Evolutionary conservation across 2,113 vertebrate genomes (phyloP).

Genomic region (Brachionichthys hirsutus): DNA sequence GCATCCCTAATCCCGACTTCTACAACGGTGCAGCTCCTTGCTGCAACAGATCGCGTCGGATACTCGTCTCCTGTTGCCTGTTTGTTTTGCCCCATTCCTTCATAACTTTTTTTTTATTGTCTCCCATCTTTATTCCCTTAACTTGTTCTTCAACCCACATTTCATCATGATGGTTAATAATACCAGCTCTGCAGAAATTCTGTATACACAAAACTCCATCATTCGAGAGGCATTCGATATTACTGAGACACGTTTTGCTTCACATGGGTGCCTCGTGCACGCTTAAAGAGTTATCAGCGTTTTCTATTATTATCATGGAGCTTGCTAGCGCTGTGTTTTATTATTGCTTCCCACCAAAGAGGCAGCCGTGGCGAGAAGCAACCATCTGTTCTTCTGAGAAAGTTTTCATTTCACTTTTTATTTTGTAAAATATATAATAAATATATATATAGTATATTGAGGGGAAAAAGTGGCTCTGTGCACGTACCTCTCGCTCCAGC

Average conservation of each 20-base stretch:
- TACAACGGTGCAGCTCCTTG: no score
- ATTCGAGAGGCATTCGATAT: not conserved
- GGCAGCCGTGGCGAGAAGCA: not conserved
- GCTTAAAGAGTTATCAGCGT: not conserved
- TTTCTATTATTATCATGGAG: slow-evolving; percentile 8
- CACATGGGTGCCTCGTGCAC: not conserved
- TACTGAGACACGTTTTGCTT: not conserved
- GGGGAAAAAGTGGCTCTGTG: no score
- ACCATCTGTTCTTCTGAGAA: no score
- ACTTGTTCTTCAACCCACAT: not conserved
- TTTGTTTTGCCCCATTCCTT: not conserved
- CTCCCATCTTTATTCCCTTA: slow-evolving; percentile 20
- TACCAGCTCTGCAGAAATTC: slow-evolving; percentile 14
- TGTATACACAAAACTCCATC: no score
- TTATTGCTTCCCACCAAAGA: slow-evolving; percentile 15
- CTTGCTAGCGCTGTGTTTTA: not conserved
- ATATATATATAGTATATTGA: no score
- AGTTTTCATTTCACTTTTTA: no score
- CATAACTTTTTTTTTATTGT: slow-evolving; percentile 11
- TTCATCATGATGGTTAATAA: slow-evolving; percentile 16
- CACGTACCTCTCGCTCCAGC: no score
- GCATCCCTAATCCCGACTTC: no score
- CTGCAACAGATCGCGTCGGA: no score
- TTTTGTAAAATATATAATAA: no score
- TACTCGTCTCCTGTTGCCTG: no score